These are phyloP conservation scores for Drosophila simulans DNA, from an alignment of 1,140 invertebrate genomes.

Conservation along the genomic window DNA sequence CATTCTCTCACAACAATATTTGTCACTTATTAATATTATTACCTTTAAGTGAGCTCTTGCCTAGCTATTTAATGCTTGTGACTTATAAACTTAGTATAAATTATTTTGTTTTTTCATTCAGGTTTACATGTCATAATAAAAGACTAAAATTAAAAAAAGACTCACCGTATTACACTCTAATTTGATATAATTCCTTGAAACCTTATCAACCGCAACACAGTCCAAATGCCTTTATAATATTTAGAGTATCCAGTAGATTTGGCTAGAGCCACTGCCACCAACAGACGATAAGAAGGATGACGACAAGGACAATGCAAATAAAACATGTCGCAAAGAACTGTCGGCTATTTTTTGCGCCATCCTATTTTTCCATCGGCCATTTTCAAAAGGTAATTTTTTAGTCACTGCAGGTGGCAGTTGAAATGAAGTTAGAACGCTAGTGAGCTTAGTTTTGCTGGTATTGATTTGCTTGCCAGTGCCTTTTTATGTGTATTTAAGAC, in stretches of 20 bases:
- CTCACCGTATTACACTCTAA: neutral
- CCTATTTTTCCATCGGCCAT: slow-evolving; percentile 26
- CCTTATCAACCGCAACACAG: neutral
- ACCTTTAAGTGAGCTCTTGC: too few species aligned
- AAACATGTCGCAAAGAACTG: slow-evolving; percentile 47
- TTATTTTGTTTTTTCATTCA: too few species aligned
- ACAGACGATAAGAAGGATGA: slow-evolving; percentile 26
- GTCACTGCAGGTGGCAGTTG: slow-evolving; percentile 48
- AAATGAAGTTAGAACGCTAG: slow-evolving; percentile 3
- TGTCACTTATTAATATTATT: too few species aligned
- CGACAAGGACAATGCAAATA: slow-evolving; percentile 71
- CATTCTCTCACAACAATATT: neutral
- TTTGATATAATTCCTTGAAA: too few species aligned
- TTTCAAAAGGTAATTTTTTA: slow-evolving; percentile 68
- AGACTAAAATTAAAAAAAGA: neutral
- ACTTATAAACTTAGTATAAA: too few species aligned
- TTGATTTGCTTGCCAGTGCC: slow-evolving; percentile 7
- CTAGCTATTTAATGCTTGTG: too few species aligned
- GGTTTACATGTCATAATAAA: too few species aligned
- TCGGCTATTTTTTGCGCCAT: slow-evolving; percentile 10
- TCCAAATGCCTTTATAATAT: neutral
- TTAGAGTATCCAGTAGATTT: slow-evolving; percentile 26
- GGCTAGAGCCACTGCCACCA: slow-evolving; percentile 18
- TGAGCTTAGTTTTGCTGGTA: slow-evolving; percentile 17
- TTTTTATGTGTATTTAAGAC: slow-evolving; percentile 38